Percentiles rank a stretch among this genome's conserved stretches.
Evolutionary conservation across 1,140 invertebrate genomes (phyloP).

Genomic region (Drosophila melanica): DNA sequence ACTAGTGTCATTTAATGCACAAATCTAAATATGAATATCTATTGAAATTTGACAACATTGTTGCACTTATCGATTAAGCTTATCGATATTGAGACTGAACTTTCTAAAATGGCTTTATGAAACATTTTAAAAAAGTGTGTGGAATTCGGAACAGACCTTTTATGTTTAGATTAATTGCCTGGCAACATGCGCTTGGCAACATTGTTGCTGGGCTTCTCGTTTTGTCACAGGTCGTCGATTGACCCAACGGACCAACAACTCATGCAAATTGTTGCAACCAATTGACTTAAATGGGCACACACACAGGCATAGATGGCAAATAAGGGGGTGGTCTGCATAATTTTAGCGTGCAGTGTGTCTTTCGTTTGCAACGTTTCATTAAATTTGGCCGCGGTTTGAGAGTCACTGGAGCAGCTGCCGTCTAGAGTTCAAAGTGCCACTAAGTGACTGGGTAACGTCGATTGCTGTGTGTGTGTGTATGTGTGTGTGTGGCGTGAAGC

Average conservation of each 20-base stretch:
- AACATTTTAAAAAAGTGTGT: constrained; percentile 1
- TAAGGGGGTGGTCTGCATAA: constrained; percentile 28
- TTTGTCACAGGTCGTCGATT: constrained; percentile 46
- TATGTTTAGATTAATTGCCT: constrained; percentile 25
- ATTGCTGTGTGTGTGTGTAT: not conserved
- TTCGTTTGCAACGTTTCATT: constrained; percentile 28
- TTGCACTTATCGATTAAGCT: no score
- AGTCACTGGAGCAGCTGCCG: constrained; percentile 48
- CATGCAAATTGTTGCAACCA: constrained; percentile 57
- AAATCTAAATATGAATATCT: no score
- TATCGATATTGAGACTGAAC: not conserved
- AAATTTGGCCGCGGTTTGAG: constrained; percentile 31
- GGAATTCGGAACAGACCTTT: constrained; percentile 2
- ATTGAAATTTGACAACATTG: not conserved
- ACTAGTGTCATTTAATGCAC: no score
- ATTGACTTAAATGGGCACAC: constrained; percentile 56
- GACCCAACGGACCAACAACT: constrained; percentile 48
- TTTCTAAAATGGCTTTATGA: not conserved
- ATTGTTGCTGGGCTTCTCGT: constrained; percentile 21
- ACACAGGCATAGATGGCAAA: constrained; percentile 8
- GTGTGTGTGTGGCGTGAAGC: constrained; percentile 27
- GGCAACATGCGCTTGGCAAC: constrained; percentile 20
- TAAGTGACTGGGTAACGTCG: constrained; percentile 70
- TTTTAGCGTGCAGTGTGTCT: constrained; percentile 35
- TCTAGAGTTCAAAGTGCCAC: constrained; percentile 70